These are phyloP conservation scores for Melieria omissa DNA, from an alignment of 2,888 invertebrate genomes.

Conservation along the genomic window DNA sequence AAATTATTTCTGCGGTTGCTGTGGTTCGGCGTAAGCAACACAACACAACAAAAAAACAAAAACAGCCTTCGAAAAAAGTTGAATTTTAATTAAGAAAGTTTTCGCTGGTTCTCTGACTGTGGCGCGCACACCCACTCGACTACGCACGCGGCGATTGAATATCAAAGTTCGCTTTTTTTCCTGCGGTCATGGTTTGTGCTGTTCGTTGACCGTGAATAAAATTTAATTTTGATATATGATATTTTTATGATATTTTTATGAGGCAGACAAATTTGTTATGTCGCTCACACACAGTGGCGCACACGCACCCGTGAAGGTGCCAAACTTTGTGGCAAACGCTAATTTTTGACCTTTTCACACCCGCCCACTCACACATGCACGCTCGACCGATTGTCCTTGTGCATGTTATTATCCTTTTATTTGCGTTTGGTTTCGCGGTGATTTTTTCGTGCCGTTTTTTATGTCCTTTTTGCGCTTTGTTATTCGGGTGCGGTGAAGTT, in stretches of 20 bases:
- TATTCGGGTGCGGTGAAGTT: too few relatives aligned
- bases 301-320: background rate
- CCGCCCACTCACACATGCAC: background rate
- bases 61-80: constrained; percentile 17
- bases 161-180: background rate
- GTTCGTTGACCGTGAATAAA: background rate
- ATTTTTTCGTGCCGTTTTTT: background rate
- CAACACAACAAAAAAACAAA: background rate
- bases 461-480: background rate
- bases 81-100: constrained; percentile 38
- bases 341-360: constrained; percentile 8
- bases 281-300: too few relatives aligned
- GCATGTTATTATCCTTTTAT: constrained; percentile 20
- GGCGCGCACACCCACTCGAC: background rate
- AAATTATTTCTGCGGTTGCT: constrained; percentile 30
- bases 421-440: constrained; percentile 27
- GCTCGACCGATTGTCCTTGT: background rate
- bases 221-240: background rate
- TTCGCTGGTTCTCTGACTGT: constrained; percentile 19
- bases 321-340: constrained; percentile 5
- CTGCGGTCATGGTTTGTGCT: background rate
- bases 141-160: constrained; percentile 15
- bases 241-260: too few relatives aligned
- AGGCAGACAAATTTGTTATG: too few relatives aligned
- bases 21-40: background rate